Percentiles rank a stretch among this genome's conserved stretches.
Evolutionary conservation across 2,797 vertebrate species (phyloP).

Genomic region (Macropodus opercularis): DNA sequence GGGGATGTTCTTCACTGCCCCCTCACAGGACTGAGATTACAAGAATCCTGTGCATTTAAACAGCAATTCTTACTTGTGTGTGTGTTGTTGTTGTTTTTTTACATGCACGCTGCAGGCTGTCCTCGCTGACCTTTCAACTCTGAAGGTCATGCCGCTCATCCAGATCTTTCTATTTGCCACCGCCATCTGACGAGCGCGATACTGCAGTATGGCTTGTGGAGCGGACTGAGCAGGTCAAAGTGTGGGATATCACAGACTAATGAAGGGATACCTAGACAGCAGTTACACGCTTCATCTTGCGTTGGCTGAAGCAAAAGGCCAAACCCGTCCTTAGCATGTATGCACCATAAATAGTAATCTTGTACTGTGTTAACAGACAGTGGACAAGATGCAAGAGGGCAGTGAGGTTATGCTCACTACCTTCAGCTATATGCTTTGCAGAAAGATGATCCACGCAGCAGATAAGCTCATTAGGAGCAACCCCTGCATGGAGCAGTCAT

Average conservation of each 20-base stretch:
- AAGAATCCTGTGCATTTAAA: neutral
- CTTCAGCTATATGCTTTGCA: constrained; percentile 47
- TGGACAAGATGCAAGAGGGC: constrained; percentile 44
- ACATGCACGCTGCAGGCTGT: constrained; percentile 87
- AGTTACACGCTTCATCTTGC: constrained; percentile 3
- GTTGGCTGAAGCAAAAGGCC: constrained; percentile 23
- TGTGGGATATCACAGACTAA: constrained; percentile 3
- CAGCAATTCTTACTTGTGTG: constrained; percentile 22
- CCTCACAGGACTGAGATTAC: constrained; percentile 1
- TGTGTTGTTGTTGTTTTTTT: no score
- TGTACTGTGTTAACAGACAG: constrained; percentile 56
- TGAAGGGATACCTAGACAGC: constrained; percentile 2
- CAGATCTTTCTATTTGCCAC: constrained; percentile 97
- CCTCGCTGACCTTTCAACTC: constrained; percentile 97
- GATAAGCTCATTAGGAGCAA: constrained; percentile 39
- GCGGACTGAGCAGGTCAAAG: neutral
- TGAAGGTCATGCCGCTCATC: constrained; percentile 98
- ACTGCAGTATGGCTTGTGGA: neutral
- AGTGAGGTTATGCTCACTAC: constrained; percentile 43
- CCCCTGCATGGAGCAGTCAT: constrained; percentile 54
- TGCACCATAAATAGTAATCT: constrained; percentile 38
- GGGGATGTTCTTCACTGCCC: neutral
- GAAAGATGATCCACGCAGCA: constrained; percentile 44
- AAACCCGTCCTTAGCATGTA: constrained; percentile 34
- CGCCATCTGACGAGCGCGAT: constrained; percentile 80